Conservation (phyloP, 1,140 invertebrate species). For the Halictus rubicundus region DNA sequence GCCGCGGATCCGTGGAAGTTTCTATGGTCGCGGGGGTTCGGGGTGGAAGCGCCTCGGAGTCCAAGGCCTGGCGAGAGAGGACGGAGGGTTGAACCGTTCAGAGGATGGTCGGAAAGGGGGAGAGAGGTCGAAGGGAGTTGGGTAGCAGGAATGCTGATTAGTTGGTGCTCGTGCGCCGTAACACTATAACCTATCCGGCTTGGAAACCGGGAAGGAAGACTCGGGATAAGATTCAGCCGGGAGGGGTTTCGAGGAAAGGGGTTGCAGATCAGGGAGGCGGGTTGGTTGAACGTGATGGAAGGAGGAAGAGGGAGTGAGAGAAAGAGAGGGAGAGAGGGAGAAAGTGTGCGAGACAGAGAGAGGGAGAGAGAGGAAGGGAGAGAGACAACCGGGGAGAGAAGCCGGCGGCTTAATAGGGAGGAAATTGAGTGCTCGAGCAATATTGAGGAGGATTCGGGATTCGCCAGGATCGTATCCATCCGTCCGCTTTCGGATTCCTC, state of each 20-base stretch:
- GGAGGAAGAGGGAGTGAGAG: constrained; percentile 12
- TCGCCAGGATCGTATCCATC: constrained; percentile 74
- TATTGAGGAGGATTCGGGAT: constrained; percentile 80
- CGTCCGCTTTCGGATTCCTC: constrained; percentile 77
- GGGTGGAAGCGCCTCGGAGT: not conserved
- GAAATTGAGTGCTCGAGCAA: constrained; percentile 81
- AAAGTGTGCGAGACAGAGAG: too few species aligned
- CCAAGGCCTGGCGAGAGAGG: not conserved
- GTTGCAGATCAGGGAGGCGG: constrained; percentile 43
- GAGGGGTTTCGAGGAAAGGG: constrained; percentile 24
- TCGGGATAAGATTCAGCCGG: constrained; percentile 73
- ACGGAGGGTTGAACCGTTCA: constrained; percentile 18
- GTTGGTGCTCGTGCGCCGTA: constrained; percentile 78
- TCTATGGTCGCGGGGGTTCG: constrained; percentile 29
- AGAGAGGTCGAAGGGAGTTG: constrained; percentile 40
- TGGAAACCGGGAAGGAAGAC: constrained; percentile 72
- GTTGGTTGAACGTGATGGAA: constrained; percentile 33
- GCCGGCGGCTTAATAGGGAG: constrained; percentile 80
- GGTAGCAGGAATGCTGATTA: constrained; percentile 80
- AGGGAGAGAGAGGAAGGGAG: not conserved
- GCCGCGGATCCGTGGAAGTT: constrained; percentile 71
- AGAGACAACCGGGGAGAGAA: constrained; percentile 63
- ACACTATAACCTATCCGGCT: constrained; percentile 78
- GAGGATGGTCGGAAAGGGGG: not conserved
- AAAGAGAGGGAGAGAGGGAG: not conserved